A percentile compares a stretch with the other conserved stretches of the same genome.
Conservation (phyloP, 2,797 vertebrate species). For the Girardinus metallicus region DNA sequence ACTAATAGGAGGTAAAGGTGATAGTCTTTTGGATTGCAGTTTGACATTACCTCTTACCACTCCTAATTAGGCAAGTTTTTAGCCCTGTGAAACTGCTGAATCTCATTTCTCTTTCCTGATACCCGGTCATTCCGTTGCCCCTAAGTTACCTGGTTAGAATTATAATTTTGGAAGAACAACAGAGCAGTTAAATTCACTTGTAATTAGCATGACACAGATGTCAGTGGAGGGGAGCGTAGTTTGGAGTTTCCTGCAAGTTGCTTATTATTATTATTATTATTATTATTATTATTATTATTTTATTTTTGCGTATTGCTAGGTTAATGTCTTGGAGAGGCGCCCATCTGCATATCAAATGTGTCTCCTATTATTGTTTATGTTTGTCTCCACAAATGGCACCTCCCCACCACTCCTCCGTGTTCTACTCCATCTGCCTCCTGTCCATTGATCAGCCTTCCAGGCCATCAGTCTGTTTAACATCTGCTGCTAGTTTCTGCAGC, state of each 20-base stretch:
- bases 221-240: slow-evolving; percentile 77
- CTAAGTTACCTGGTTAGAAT: slow-evolving; percentile 85
- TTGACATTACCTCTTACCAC: slow-evolving; percentile 81
- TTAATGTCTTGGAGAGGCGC: slow-evolving; percentile 73
- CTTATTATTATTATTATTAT: slow-evolving; percentile 50
- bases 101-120: slow-evolving; percentile 81
- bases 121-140: slow-evolving; percentile 76
- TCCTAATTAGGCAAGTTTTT: slow-evolving; percentile 90
- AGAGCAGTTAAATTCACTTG: slow-evolving; percentile 79
- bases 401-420: slow-evolving; percentile 75
- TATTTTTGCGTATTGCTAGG: slow-evolving; percentile 58
- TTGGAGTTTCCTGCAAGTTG: slow-evolving; percentile 74
- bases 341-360: slow-evolving; percentile 83
- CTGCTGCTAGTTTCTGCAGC: slow-evolving; percentile 84
- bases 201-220: slow-evolving; percentile 83
- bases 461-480: slow-evolving; percentile 87
- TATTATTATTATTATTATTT: slow-evolving; percentile 35
- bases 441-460: slow-evolving; percentile 86
- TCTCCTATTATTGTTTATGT: slow-evolving; percentile 76
- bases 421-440: slow-evolving; percentile 85
- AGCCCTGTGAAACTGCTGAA: slow-evolving; percentile 86
- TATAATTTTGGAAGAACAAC: slow-evolving; percentile 88
- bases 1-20: slow-evolving; percentile 85
- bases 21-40: slow-evolving; percentile 77
- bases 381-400: slow-evolving; percentile 62